These are phyloP conservation scores for Strix uralensis DNA, from an alignment of 2,113 vertebrate genomes.

Conservation along the genomic window DNA sequence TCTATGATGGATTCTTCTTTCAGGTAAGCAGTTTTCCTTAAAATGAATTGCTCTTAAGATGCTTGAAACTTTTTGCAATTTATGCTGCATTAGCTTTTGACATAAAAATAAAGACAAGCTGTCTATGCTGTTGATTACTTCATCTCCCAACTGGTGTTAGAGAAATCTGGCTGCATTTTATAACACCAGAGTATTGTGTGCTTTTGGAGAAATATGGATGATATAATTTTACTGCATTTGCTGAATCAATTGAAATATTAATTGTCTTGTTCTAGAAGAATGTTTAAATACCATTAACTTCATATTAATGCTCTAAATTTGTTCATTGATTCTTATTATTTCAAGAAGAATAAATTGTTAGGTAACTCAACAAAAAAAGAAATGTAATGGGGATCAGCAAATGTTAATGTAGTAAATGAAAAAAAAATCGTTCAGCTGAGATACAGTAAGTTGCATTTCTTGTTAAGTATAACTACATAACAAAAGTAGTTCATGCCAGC, in stretches of 20 bases:
- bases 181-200: conserved; percentile 7
- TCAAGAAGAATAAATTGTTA: conserved; percentile 4
- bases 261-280: not conserved
- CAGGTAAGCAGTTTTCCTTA: conserved; percentile 32
- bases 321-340: not conserved
- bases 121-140: conserved; percentile 9
- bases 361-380: not conserved
- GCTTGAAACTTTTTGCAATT: not conserved
- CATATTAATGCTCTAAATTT: not conserved
- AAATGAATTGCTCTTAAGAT: not conserved
- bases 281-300: not conserved
- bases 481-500: not conserved
- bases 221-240: conserved; percentile 29
- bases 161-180: conserved; percentile 36
- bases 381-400: conserved; percentile 42
- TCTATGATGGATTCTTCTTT: not conserved
- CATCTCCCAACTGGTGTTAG: conserved; percentile 11
- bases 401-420: conserved; percentile 14
- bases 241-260: conserved; percentile 20
- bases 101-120: conserved; percentile 2
- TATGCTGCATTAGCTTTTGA: conserved; percentile 39
- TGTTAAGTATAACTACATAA: not conserved
- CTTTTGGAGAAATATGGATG: conserved; percentile 19
- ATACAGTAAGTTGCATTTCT: conserved; percentile 32
- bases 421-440: not conserved